Base-by-base conservation (phyloP, 2,888 invertebrate genomes). In the Smittia sp. region DNA sequence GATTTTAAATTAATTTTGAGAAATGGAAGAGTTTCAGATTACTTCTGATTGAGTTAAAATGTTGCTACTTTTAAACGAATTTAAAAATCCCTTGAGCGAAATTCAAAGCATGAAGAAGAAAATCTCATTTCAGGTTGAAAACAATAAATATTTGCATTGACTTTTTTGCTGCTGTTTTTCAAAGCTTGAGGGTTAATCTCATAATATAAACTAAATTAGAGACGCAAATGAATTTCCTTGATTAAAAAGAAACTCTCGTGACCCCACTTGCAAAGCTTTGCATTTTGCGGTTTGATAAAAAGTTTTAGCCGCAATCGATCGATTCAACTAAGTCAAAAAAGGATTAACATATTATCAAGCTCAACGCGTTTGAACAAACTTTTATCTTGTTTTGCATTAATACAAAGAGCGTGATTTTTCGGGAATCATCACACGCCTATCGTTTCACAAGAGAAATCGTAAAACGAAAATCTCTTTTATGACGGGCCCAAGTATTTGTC, bases 1-100 rank as follows among this genome's bases (percentile, higher is more conserved):
- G 68, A 68, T 68, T 68, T 68, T 68, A 68, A 68, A 68, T 68
- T 68, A 68, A 68, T 68, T 68, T 68, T 68, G 68, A 68, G 46
- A 67, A 68, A 68, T 68, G 46, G 46, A 68, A 15, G 39, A 41
- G 41, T 46, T n/a, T 46, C 46, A n/a, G 11, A 15, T n/a, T 11
- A 3, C 46, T 46, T 66, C 38, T 32, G 38, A 66, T 66, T 38
- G 66, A 66, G 66, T 66, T 66, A 66, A 66, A 38, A 66, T 38
- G 32, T 66, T 66, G 39, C 66, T 66, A 38, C 66, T 66, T 27
- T 39, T 46, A n/a, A 11, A 22, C 24, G 27, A 18, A 15, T 32
- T 68, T 67, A 67, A 11, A 67, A 67, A 67, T 68, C 68, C 68
- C 68, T 68, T 41, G 18, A 68, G 41, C 68, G 41, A 41, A 67